Conservation (phyloP, 2,888 invertebrate genomes). For the Serripes groenlandicus region DNA sequence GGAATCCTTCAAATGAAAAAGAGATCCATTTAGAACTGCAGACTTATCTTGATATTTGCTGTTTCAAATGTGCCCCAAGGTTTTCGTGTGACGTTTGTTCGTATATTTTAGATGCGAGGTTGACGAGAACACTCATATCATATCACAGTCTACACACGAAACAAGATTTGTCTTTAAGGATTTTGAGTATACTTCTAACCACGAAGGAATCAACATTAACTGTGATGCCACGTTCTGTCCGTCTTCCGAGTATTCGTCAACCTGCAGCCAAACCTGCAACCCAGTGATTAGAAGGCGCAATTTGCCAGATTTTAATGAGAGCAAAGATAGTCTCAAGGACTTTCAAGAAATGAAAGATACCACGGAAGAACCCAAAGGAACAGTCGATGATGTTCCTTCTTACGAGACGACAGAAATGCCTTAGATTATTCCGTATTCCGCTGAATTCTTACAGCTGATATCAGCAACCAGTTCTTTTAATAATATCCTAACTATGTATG, state of each 20-base stretch:
- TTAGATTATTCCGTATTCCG: too few relatives aligned
- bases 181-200: constrained; percentile 63
- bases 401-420: too few relatives aligned
- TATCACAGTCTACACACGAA: constrained; percentile 63
- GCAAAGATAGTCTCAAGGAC: too few relatives aligned
- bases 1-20: background rate
- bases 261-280: constrained; percentile 59
- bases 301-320: background rate
- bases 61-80: too few relatives aligned
- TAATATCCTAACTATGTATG: too few relatives aligned
- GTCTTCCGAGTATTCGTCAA: constrained; percentile 39
- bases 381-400: too few relatives aligned
- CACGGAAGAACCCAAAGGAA: too few relatives aligned
- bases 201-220: constrained; percentile 56
- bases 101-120: constrained; percentile 53
- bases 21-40: too few relatives aligned
- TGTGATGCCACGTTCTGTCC: constrained; percentile 66
- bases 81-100: background rate
- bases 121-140: constrained; percentile 50
- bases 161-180: constrained; percentile 65
- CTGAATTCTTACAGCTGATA: too few relatives aligned
- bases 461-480: too few relatives aligned
- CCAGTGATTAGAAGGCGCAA: constrained; percentile 18
- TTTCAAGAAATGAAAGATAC: too few relatives aligned
- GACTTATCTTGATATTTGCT: too few relatives aligned